Base-by-base conservation (phyloP, 2,797 vertebrate species). In the Trichosurus vulpecula region DNA sequence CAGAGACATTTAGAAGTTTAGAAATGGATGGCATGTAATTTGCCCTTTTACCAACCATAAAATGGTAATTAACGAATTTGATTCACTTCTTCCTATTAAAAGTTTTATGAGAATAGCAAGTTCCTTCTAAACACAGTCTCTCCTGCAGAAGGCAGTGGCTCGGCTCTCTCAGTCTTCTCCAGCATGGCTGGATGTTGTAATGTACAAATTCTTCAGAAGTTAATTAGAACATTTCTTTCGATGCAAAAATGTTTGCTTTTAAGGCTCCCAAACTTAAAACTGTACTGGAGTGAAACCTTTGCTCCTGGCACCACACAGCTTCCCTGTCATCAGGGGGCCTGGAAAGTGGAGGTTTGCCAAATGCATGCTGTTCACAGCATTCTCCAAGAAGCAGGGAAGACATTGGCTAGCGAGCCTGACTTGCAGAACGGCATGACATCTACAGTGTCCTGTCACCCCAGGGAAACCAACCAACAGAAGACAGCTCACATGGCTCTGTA, bases 31-130 rank as follows among this genome's bases (percentile, higher is more conserved):
- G 98, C 98, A 98, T 98, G 98, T 98, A 98, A 98, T 98, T 98
- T 99, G 98, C 98, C 98, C 98, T 98, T 98, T 98, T 98, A 98
- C 98, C 98, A 98, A 97, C 98, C 98, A 97, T 99, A 98, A 98
- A 98, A 98, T 98, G 98, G 97, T 98, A 99, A 99, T 99, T 99
- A 98, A 98, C 97, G 97, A 98, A 98, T 99, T 99, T 98, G 98
- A 98, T 98, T 98, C 98, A 98, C 97, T 98, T 98, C 98, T 98
- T 98, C 98, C 97, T 98, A 98, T 98, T 99, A 98, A 98, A 99
- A 98, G 98, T 99, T 98, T 98, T 98, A 98, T 98, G 97, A 98
- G 98, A 98, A 98, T 98, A 94, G 6, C 97, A 98, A 98, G 97
- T 98, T 98, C 97, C 93, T 97, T 98, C 98, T 97, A 98, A 98